Evolutionary conservation across 1,140 invertebrate genomes (phyloP).

Genomic region (Ephestia elutella): DNA sequence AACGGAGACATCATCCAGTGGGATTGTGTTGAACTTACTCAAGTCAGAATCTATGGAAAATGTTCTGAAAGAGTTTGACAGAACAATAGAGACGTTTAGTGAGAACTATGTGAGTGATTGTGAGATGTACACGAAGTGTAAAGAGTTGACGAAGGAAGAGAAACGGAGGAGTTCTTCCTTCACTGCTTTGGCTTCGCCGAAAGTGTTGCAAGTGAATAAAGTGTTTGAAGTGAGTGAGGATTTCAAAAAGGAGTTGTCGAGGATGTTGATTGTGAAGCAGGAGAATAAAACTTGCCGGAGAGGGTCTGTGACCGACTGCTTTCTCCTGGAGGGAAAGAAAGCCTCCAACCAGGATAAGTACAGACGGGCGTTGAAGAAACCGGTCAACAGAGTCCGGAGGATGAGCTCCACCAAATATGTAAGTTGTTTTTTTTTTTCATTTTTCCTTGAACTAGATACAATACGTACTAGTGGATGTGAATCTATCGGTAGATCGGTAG

Average conservation of each 20-base stretch:
- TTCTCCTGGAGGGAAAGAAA: constrained; percentile 54
- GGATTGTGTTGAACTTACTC: constrained; percentile 45
- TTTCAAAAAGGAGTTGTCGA: constrained; percentile 52
- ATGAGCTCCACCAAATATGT: constrained; percentile 70
- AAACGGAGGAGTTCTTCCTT: constrained; percentile 58
- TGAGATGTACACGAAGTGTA: constrained; percentile 56
- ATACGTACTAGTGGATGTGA: too few species aligned
- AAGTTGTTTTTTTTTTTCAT: constrained; percentile 31
- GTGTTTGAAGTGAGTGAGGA: constrained; percentile 51
- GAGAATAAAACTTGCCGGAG: constrained; percentile 33
- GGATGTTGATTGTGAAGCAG: constrained; percentile 40
- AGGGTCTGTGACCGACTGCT: constrained; percentile 65
- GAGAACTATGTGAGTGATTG: constrained; percentile 64
- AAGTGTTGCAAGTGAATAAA: constrained; percentile 54
- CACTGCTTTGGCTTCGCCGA: constrained; percentile 49
- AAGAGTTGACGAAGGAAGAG: constrained; percentile 28
- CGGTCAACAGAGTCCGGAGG: constrained; percentile 46
- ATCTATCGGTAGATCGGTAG: too few species aligned
- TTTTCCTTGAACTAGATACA: background rate
- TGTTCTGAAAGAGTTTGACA: constrained; percentile 57
- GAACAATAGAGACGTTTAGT: constrained; percentile 59
- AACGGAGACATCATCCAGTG: constrained; percentile 40
- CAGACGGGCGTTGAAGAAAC: constrained; percentile 54
- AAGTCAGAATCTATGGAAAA: constrained; percentile 53
- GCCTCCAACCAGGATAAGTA: constrained; percentile 42